Evolutionary conservation across 2,797 vertebrate genomes (phyloP).

Genomic region (Cottoperca gobio): DNA sequence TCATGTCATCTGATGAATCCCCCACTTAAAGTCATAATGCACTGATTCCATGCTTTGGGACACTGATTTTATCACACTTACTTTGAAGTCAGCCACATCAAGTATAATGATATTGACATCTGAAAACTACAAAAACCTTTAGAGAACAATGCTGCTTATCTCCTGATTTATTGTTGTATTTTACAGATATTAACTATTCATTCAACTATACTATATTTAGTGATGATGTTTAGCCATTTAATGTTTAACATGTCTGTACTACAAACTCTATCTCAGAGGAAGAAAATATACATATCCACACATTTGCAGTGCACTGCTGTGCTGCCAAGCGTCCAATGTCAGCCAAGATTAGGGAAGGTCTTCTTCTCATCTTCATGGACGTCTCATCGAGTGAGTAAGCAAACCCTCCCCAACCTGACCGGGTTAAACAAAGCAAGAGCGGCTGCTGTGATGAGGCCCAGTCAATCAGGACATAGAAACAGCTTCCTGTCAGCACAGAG

Average conservation of each 20-base stretch:
- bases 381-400: constrained; percentile 80
- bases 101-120: background rate
- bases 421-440: constrained; percentile 79
- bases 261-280: constrained; percentile 36
- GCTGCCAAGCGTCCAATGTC: constrained; percentile 80
- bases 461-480: constrained; percentile 76
- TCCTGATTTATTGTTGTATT: background rate
- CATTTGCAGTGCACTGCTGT: constrained; percentile 31
- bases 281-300: constrained; percentile 34
- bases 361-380: constrained; percentile 78
- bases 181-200: background rate
- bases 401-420: constrained; percentile 72
- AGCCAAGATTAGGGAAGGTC: constrained; percentile 83
- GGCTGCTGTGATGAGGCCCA: constrained; percentile 70
- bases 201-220: too few relatives aligned
- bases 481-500: constrained; percentile 73
- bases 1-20: background rate
- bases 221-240: background rate
- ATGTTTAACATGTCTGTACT: constrained; percentile 12
- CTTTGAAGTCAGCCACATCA: background rate
- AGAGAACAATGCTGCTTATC: background rate
- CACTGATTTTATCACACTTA: background rate
- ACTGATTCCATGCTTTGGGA: background rate
- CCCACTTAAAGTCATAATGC: background rate
- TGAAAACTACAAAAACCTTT: background rate